Conservation (phyloP, 2,113 vertebrate genomes). For the Chaetodon trifascialis region DNA sequence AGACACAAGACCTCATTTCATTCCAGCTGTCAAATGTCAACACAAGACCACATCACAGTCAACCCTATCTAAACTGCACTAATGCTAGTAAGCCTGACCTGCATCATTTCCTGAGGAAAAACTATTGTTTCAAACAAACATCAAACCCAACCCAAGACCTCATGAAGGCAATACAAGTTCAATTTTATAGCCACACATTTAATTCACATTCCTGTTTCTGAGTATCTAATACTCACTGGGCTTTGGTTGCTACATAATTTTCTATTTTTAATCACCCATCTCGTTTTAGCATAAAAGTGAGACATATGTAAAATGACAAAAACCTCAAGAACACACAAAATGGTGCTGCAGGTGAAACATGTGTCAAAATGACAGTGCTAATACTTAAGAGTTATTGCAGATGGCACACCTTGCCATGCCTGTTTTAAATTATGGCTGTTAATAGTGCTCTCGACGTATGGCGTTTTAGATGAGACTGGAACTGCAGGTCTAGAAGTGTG, state of each 20-base stretch:
- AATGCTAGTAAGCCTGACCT: too few species aligned
- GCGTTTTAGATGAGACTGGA: neutral
- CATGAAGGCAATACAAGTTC: neutral
- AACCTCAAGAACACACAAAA: neutral
- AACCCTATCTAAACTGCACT: neutral
- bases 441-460: neutral
- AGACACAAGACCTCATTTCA: neutral
- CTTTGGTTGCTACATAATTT: neutral
- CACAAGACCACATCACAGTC: neutral
- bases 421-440: neutral
- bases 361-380: neutral
- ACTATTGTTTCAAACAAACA: slow-evolving; percentile 4
- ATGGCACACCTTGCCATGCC: neutral
- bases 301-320: neutral
- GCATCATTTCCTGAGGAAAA: neutral
- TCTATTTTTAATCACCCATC: neutral
- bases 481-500: neutral
- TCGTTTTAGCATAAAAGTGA: neutral
- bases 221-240: neutral
- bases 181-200: neutral
- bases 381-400: neutral
- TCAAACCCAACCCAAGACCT: neutral
- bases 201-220: neutral
- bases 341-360: neutral
- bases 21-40: neutral